Evolutionary conservation across 2,797 vertebrate species (phyloP), one percentile per base, ranked within the genome.

Genomic region (Tinamus major): DNA sequence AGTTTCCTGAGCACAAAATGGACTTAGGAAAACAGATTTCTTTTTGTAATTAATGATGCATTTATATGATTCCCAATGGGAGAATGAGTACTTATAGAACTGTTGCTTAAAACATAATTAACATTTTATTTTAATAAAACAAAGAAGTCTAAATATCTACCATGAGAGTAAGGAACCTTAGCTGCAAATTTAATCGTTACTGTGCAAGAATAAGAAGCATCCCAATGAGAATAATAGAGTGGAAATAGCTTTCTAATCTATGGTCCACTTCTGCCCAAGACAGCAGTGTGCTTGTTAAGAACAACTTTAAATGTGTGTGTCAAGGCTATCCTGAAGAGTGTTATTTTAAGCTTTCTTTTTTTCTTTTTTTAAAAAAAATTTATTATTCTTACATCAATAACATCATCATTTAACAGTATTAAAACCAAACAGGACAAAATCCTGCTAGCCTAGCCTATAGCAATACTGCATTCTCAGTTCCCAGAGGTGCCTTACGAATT

Each of bases 241-340:
- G 74, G 65, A 74, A 87, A 93, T 90, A 78, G 41, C 37, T 82
- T 83, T 67, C 64, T 79, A 89, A 76, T 37, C 46, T 80, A 29
- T 37, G 19, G 84, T 61, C n/a, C 80, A 62, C 46, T 85, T 84
- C 18, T 88, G 64, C 49, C 85, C 42, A 79, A 26, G 33, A 70
- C 20, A 85, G 27, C 58, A 79, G 39, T 55, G 1, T 55, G 78
- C 44, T 68, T 55, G 68, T 64, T 55, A 79, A 74, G 62, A 13
- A 76, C 62, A 87, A 69, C 46, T 79, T 92, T 20, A 55, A 90
- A 78, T 23, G 55, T 3, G 56, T 85, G 39, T 44, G 85, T 53
- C 35, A 64, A 74, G 58, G 70, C 74, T 86, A 48, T 41, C 48
- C 68, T 33, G 10, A 74, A 70, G 39, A 68, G 20, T n/a, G 23